Base-by-base conservation (phyloP, 2,797 vertebrate genomes). In the Phoebastria nigripes region DNA sequence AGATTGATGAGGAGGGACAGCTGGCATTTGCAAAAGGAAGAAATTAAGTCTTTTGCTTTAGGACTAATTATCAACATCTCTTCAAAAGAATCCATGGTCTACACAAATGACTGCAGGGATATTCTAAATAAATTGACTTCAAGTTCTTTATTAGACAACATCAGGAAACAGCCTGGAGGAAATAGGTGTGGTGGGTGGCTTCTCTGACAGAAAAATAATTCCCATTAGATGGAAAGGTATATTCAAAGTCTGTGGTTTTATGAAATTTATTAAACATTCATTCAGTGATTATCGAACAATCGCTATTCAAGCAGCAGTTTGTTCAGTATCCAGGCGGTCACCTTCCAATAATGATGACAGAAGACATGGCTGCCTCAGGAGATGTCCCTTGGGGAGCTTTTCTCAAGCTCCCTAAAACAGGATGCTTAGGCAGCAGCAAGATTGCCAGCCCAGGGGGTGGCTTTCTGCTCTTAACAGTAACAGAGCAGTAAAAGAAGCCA, bases 11-110 rank as follows among this genome's bases (percentile, higher is more conserved):
- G 39, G 35, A 58, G 8, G 39, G 76, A 94, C 87, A 80, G 76
- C 42, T 94, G 72, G 46, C 80, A 92, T 89, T 94, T 92, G 29
- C 17, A 82, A 91, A 87, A 91, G 28, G 70, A 91, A 82, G 35
- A 92, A 82, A 79, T 62, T 56, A 63, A 74, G 33, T 58, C 28
- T 93, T 95, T 89, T n/a, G 19, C 79, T 91, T 91, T 89, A 80
- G 35, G 52, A 73, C 31, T 94, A 94, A 87, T 94, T 94, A 82
- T 56, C 72, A 67, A 41, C 20, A 35, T 74, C 15, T 59, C 47
- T 87, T 84, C 62, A 70, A 79, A 93, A 73, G 31, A 55, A 51
- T 46, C 33, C 31, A 24, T 24, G 22, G 17, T 63, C 66, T 80
- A 31, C 52, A 82, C 3, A 73, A 37, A 67, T 5, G 5, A 59